A percentile compares a stretch with the other conserved stretches of the same genome.
These are phyloP conservation scores for Drosophila repleta DNA, from an alignment of 1,140 invertebrate genomes.

Conservation along the genomic window DNA sequence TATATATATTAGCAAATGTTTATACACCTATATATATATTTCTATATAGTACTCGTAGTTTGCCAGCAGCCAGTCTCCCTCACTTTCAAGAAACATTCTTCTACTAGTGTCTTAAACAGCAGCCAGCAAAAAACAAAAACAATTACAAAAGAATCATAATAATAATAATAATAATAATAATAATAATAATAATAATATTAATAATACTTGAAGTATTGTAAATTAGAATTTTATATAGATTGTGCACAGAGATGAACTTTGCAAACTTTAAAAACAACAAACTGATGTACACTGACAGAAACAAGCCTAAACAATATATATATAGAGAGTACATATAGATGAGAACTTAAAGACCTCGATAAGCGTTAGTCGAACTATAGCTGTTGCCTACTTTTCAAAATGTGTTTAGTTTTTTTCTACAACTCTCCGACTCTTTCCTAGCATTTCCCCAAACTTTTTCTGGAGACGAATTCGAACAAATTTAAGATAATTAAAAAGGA, in stretches of 20 bases:
- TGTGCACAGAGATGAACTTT: constrained; percentile 57
- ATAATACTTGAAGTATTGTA: constrained; percentile 74
- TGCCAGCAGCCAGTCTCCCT: constrained; percentile 34
- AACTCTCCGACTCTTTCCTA: constrained; percentile 9
- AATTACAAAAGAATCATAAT: constrained; percentile 2
- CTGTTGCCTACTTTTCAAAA: constrained; percentile 25
- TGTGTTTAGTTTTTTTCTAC: constrained; percentile 8
- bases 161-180: constrained; percentile 2
- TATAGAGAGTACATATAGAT: constrained; percentile 19
- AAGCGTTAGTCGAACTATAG: constrained; percentile 42
- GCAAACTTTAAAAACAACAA: constrained; percentile 33
- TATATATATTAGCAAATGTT: constrained; percentile 27
- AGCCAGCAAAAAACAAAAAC: constrained; percentile 35
- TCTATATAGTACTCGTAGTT: constrained; percentile 45
- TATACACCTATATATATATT: constrained; percentile 32
- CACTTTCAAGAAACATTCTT: constrained; percentile 47
- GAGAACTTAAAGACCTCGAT: constrained; percentile 50
- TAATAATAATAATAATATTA: constrained; percentile 33
- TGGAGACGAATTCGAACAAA: constrained; percentile 21
- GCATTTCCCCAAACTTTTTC: constrained; percentile 14
- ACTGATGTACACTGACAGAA: constrained; percentile 71
- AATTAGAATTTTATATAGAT: constrained; percentile 72
- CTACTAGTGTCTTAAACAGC: constrained; percentile 78
- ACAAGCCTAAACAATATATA: constrained; percentile 44
- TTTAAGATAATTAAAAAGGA: not conserved